A percentile compares a stretch with the other conserved stretches of the same genome.
Evolutionary conservation across 2,888 invertebrate genomes (phyloP).

Genomic region (Hydroisotoma schaefferi): DNA sequence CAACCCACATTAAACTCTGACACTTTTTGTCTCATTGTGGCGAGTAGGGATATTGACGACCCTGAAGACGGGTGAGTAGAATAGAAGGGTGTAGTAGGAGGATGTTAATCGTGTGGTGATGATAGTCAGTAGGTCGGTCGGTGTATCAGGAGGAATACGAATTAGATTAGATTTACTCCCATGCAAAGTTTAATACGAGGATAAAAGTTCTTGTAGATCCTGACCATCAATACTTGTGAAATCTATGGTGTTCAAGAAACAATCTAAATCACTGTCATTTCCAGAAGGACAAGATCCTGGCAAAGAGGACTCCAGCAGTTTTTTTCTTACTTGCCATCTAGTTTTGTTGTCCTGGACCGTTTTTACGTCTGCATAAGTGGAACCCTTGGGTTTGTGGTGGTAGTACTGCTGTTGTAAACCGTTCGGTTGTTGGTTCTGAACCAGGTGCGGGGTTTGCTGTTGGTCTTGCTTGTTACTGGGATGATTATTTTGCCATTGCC

Average conservation of each 20-base stretch:
- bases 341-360: conserved; percentile 5
- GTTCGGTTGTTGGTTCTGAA: conserved; percentile 14
- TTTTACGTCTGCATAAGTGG: conserved; percentile 3
- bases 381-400: conserved; percentile 4
- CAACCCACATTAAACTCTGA: too few relatives aligned
- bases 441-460: conserved; percentile 9
- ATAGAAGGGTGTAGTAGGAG: too few relatives aligned
- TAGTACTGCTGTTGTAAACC: too few relatives aligned
- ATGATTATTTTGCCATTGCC: too few relatives aligned
- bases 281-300: conserved; percentile 12
- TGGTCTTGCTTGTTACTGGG: background rate
- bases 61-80: too few relatives aligned
- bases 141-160: too few relatives aligned
- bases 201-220: conserved; percentile 33
- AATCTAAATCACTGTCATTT: conserved; percentile 31
- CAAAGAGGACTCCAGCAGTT: background rate
- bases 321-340: conserved; percentile 13
- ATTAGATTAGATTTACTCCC: background rate
- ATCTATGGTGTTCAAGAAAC: conserved; percentile 27
- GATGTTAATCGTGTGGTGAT: background rate
- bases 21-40: too few relatives aligned
- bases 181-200: conserved; percentile 21
- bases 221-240: conserved; percentile 31
- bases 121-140: background rate
- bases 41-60: too few relatives aligned